Evolutionary conservation across 2,888 invertebrate genomes (phyloP).

Genomic region (Acholoe squamosa): DNA sequence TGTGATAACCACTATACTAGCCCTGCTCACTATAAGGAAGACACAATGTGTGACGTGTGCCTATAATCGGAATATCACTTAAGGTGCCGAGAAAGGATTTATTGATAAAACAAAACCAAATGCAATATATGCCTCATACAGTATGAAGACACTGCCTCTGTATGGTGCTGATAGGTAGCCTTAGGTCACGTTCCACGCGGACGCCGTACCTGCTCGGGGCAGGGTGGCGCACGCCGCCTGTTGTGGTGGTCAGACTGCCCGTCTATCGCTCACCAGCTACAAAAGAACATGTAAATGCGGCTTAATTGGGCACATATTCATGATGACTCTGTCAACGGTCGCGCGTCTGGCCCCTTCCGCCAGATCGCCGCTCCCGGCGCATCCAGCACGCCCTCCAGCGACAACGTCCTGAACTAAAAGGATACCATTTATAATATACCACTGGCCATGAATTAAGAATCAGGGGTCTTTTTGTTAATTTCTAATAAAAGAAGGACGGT

Average conservation of each 20-base stretch:
- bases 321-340: constrained; percentile 6
- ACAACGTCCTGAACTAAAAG: neutral
- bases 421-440: neutral
- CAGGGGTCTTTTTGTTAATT: too few relatives aligned
- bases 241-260: neutral
- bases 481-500: too few relatives aligned
- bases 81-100: too few relatives aligned
- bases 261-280: constrained; percentile 11
- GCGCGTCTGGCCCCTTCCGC: neutral
- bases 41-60: too few relatives aligned
- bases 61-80: too few relatives aligned
- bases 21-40: too few relatives aligned
- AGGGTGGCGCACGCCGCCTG: neutral
- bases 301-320: constrained; percentile 59
- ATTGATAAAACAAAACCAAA: too few relatives aligned
- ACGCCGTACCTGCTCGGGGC: constrained; percentile 28
- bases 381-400: neutral
- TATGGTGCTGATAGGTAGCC: neutral
- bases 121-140: too few relatives aligned
- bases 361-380: neutral
- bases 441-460: neutral
- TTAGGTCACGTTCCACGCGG: neutral
- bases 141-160: neutral
- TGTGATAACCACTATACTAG: too few relatives aligned
- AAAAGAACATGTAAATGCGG: constrained; percentile 33